These are phyloP conservation scores for Halcyon senegalensis DNA, from an alignment of 2,113 vertebrate genomes.

Conservation along the genomic window DNA sequence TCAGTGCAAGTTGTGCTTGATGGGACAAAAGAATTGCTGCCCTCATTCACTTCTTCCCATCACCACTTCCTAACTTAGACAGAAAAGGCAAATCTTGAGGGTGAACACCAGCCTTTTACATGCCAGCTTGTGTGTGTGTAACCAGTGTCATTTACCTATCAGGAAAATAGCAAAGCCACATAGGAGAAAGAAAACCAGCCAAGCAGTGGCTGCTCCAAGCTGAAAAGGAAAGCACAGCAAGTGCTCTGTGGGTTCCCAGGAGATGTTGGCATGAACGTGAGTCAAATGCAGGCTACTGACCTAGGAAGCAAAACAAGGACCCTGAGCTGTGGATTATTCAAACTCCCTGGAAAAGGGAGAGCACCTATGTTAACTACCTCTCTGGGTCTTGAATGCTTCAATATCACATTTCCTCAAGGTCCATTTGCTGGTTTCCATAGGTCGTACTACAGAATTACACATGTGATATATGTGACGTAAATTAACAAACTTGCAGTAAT, in stretches of 20 bases:
- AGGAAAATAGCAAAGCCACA: background rate
- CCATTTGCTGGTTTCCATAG: background rate
- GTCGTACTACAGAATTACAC: background rate
- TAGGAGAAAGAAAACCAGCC: background rate
- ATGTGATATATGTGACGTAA: background rate
- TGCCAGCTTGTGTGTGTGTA: background rate
- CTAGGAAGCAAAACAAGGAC: background rate
- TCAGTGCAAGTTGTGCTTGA: background rate
- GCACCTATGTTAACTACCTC: accelerated
- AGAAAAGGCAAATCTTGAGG: background rate
- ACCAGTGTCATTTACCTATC: background rate
- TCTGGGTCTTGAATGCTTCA: background rate
- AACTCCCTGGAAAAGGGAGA: background rate
- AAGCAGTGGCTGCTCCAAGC: background rate
- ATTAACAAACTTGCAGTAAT: background rate
- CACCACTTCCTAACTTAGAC: background rate
- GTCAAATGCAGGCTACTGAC: background rate
- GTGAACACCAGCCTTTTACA: background rate
- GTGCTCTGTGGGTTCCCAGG: background rate
- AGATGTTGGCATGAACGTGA: background rate
- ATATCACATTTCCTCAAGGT: background rate
- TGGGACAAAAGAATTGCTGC: background rate
- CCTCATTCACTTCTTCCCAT: background rate
- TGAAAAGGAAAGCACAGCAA: background rate
- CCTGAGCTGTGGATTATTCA: background rate